These are phyloP conservation scores for Macrochelys suwanniensis DNA, from an alignment of 2,797 vertebrate genomes.

Conservation along the genomic window DNA sequence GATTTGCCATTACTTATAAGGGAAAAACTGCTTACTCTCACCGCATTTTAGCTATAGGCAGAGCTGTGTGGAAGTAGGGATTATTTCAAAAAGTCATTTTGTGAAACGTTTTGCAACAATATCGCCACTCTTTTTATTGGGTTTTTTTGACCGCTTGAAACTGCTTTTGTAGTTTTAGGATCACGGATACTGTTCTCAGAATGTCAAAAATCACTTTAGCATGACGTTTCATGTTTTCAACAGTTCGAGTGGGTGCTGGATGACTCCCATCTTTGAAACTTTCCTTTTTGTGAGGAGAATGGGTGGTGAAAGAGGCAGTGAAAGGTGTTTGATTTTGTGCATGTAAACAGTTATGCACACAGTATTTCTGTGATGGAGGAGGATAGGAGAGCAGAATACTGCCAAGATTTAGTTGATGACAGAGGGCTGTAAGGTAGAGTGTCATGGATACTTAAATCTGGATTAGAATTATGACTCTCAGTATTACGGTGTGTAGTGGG, in stretches of 20 bases:
- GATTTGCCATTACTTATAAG: not conserved
- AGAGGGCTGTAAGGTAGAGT: not conserved
- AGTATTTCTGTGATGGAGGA: not conserved
- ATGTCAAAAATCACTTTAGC: not conserved
- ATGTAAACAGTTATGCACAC: not conserved
- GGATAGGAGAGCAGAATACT: not conserved
- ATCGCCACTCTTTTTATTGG: not conserved
- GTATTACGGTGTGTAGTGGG: too few species aligned
- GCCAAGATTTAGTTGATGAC: not conserved
- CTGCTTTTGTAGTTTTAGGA: not conserved
- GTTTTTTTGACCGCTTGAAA: not conserved
- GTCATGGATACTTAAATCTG: not conserved
- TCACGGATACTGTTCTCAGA: not conserved
- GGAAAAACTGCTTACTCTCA: not conserved
- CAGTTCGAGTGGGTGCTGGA: not conserved
- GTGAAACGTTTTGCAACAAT: not conserved
- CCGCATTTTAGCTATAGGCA: not conserved
- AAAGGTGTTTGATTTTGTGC: not conserved
- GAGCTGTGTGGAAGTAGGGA: accelerated
- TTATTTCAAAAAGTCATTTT: not conserved
- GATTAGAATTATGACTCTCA: too few species aligned
- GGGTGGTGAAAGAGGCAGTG: not conserved
- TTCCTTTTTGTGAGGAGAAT: not conserved
- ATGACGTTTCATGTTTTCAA: not conserved
- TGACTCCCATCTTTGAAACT: not conserved